Evolutionary conservation across 2,113 vertebrate species (phyloP).

Genomic region (Falco punctatus): DNA sequence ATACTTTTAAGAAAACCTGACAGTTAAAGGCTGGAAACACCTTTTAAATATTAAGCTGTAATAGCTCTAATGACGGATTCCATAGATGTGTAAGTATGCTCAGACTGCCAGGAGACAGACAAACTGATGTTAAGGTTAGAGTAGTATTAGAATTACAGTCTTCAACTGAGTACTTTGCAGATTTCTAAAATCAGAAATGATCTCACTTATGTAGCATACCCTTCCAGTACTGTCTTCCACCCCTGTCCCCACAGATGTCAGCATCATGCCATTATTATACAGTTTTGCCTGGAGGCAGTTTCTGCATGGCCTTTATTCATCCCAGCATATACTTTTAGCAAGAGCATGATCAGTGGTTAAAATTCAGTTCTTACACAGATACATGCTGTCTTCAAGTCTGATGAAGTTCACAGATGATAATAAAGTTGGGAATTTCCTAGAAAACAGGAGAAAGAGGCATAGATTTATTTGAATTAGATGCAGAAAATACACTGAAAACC

Average conservation of each 20-base stretch:
- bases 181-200: background rate
- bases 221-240: background rate
- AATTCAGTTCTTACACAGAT: background rate
- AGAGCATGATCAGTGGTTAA: background rate
- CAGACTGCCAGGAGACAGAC: background rate
- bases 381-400: background rate
- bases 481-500: conserved; percentile 1
- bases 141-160: background rate
- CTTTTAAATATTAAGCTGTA: background rate
- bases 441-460: background rate
- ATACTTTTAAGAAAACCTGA: background rate
- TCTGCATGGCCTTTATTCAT: background rate
- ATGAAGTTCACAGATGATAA: background rate
- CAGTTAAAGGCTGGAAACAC: background rate
- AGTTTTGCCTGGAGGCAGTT: background rate
- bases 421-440: background rate
- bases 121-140: background rate
- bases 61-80: background rate
- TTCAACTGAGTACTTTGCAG: background rate
- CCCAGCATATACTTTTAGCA: background rate
- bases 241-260: background rate
- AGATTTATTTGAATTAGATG: background rate
- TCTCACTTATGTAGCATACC: background rate
- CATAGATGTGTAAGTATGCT: background rate
- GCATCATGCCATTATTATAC: background rate